These are phyloP conservation scores for Lampropteryx suffumata DNA, from an alignment of 2,888 invertebrate species.

Conservation along the genomic window DNA sequence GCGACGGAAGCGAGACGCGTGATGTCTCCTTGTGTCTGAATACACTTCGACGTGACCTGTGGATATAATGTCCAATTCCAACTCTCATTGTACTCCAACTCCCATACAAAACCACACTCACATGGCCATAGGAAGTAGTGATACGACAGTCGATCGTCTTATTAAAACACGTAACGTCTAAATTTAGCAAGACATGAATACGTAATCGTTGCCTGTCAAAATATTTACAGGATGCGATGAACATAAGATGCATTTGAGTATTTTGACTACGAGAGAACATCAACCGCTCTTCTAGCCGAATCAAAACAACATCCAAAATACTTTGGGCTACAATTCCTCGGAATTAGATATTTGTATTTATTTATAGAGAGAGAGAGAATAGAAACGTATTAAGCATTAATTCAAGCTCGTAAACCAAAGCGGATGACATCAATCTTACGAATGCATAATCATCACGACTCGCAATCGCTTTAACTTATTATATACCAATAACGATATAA, in stretches of 20 bases:
- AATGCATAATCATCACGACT: constrained; percentile 43
- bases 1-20: constrained; percentile 73
- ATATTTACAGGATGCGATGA: constrained; percentile 40
- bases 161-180: constrained; percentile 33
- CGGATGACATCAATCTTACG: constrained; percentile 60
- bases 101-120: constrained; percentile 32
- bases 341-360: constrained; percentile 30
- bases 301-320: constrained; percentile 32
- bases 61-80: constrained; percentile 51
- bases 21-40: constrained; percentile 59
- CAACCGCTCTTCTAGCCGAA: constrained; percentile 40
- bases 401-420: constrained; percentile 49
- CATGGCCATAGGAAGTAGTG: constrained; percentile 41
- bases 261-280: constrained; percentile 39
- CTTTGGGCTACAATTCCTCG: constrained; percentile 24
- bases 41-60: constrained; percentile 67
- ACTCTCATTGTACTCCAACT: constrained; percentile 39
- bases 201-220: constrained; percentile 42
- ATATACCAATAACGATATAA: constrained; percentile 33
- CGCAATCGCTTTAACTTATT: constrained; percentile 34
- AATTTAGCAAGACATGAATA: constrained; percentile 46
- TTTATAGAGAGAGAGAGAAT: constrained; percentile 32
- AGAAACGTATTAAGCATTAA: constrained; percentile 52
- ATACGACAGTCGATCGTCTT: constrained; percentile 29
- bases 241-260: constrained; percentile 42